Evolutionary conservation across 2,797 vertebrate genomes (phyloP).

Genomic region (Sebastes taczanowskii): DNA sequence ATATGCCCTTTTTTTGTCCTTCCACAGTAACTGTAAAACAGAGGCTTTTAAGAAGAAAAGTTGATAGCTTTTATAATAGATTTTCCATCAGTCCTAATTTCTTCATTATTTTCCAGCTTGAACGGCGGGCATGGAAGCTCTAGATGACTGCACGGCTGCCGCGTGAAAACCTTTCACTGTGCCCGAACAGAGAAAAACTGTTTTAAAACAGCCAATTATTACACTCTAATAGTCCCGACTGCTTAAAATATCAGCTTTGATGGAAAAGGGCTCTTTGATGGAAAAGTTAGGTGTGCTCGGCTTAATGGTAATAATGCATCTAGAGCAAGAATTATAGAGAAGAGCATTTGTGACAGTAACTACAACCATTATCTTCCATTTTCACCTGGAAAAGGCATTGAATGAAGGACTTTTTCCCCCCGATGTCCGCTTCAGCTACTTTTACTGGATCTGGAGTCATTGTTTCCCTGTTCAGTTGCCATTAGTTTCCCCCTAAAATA

Average conservation of each 20-base stretch:
- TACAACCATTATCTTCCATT: constrained; percentile 58
- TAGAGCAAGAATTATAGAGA: constrained; percentile 13
- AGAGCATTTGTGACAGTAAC: constrained; percentile 23
- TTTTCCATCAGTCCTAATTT: constrained; percentile 24
- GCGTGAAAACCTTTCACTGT: constrained; percentile 23
- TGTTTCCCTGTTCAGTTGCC: constrained; percentile 54
- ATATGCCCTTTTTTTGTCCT: background rate
- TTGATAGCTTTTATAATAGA: constrained; percentile 7
- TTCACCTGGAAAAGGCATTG: constrained; percentile 53
- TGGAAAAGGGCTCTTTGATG: constrained; percentile 47
- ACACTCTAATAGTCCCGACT: constrained; percentile 26
- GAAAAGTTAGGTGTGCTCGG: constrained; percentile 31
- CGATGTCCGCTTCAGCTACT: background rate
- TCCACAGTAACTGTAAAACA: background rate
- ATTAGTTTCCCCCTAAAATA: constrained; percentile 59
- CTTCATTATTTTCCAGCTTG: constrained; percentile 16
- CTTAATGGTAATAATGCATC: constrained; percentile 40
- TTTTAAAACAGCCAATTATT: constrained; percentile 43
- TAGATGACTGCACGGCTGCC: constrained; percentile 6
- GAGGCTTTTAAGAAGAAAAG: constrained; percentile 16
- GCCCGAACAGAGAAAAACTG: background rate
- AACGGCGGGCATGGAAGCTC: background rate
- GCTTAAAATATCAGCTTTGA: constrained; percentile 52
- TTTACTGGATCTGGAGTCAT: constrained; percentile 39
- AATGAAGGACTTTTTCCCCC: constrained; percentile 17